Conservation (phyloP, 1,140 invertebrate genomes). For the Drosophila arawakana region DNA sequence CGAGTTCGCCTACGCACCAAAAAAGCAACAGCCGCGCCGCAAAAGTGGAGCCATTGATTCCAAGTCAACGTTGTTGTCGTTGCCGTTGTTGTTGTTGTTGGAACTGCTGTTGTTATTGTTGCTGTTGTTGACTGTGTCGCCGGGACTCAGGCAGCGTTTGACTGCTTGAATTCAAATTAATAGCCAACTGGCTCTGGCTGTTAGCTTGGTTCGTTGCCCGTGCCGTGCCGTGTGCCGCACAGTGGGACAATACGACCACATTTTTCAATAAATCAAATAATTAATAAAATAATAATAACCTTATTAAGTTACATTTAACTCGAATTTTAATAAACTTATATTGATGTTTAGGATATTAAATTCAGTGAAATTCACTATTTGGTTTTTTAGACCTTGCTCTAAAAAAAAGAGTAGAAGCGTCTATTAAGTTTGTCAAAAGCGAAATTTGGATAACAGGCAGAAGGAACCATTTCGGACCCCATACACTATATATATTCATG, state of each 20-base stretch:
- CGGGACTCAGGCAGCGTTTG: constrained; percentile 62
- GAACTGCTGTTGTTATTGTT: constrained; percentile 21
- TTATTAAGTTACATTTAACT: too few relatives aligned
- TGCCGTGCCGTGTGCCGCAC: constrained; percentile 21
- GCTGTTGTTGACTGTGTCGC: constrained; percentile 54
- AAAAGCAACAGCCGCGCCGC: constrained; percentile 64
- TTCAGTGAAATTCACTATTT: too few relatives aligned
- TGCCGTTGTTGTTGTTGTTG: constrained; percentile 29
- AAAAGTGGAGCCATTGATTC: constrained; percentile 81
- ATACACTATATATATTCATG: too few relatives aligned
- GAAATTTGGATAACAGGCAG: too few relatives aligned
- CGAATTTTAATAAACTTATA: too few relatives aligned
- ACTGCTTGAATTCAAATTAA: constrained; percentile 83
- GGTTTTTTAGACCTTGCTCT: too few relatives aligned
- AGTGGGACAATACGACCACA: background rate
- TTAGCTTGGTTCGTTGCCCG: constrained; percentile 48
- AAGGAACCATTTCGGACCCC: too few relatives aligned
- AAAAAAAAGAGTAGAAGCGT: too few relatives aligned
- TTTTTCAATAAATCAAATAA: background rate
- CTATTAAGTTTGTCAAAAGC: too few relatives aligned
- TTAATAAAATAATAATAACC: too few relatives aligned
- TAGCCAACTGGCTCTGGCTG: constrained; percentile 64
- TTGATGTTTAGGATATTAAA: too few relatives aligned
- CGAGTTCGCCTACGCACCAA: constrained; percentile 78
- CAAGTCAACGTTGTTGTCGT: constrained; percentile 55